These are phyloP conservation scores for Papilio aristodemus DNA, from an alignment of 1,140 invertebrate genomes.

Conservation along the genomic window DNA sequence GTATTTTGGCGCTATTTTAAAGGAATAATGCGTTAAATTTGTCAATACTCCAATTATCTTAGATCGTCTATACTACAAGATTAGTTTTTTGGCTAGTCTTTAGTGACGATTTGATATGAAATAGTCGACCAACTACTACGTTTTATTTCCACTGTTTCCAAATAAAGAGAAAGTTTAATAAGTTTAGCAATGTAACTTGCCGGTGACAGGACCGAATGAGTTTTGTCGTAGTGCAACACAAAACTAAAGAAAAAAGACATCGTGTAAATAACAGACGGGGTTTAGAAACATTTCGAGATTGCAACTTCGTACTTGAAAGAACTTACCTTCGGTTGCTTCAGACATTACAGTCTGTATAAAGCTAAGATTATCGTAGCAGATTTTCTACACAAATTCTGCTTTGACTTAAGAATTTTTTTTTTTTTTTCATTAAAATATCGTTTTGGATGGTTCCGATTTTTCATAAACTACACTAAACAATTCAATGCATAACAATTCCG, in stretches of 20 bases:
- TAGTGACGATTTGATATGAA: neutral
- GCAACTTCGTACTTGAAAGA: neutral
- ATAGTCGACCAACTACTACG: neutral
- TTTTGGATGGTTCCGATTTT: no score
- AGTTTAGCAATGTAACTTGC: neutral
- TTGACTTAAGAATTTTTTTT: neutral
- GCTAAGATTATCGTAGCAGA: neutral
- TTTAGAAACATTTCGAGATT: slow-evolving; percentile 18
- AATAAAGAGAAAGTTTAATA: slow-evolving; percentile 21
- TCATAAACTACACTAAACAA: no score
- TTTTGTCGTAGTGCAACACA: slow-evolving; percentile 7
- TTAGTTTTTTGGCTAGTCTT: no score
- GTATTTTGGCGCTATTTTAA: no score
- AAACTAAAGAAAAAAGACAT: slow-evolving; percentile 17
- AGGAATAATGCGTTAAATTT: no score
- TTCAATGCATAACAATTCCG: no score
- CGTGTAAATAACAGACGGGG: slow-evolving; percentile 17
- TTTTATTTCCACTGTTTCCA: neutral
- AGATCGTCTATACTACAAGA: no score
- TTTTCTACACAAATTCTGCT: neutral
- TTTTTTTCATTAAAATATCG: no score
- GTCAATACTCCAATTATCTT: no score
- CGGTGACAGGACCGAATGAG: slow-evolving; percentile 19
- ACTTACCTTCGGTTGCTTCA: neutral
- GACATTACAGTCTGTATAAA: neutral